Percentiles rank a stretch among this genome's conserved stretches.
Conservation (phyloP, 2,797 vertebrate genomes). For the Linurgus olivaceus region DNA sequence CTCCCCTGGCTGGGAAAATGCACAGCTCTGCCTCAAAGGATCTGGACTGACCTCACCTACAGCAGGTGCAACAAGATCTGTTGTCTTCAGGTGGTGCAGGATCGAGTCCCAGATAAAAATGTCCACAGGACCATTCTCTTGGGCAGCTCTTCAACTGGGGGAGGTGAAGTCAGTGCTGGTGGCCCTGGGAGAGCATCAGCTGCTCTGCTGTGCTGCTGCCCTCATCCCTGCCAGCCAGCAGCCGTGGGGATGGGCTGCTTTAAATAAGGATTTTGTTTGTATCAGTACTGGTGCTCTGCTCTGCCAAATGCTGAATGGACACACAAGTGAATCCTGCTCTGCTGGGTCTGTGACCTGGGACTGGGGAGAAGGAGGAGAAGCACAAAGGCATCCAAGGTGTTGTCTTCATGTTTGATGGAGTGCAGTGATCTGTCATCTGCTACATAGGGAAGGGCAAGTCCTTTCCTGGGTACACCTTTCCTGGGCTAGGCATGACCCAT, state of each 20-base stretch:
- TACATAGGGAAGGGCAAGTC: neutral
- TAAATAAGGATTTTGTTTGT: fast-evolving
- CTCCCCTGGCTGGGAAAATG: neutral
- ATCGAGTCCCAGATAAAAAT: neutral
- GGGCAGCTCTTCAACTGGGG: fast-evolving
- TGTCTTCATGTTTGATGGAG: neutral
- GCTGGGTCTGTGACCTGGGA: neutral
- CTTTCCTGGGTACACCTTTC: neutral
- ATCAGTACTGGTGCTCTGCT: neutral
- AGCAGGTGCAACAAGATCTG: neutral
- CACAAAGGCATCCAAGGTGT: neutral
- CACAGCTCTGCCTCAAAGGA: neutral
- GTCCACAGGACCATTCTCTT: neutral
- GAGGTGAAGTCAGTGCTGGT: no score
- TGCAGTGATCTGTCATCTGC: neutral
- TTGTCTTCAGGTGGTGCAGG: neutral
- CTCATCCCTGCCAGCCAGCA: neutral
- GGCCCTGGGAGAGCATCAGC: neutral
- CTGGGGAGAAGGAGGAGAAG: neutral
- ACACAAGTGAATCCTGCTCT: neutral
- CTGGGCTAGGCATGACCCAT: neutral
- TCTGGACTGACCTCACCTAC: fast-evolving
- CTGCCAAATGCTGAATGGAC: neutral
- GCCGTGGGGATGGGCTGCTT: fast-evolving
- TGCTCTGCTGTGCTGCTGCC: neutral